Evolutionary conservation across 1,140 invertebrate species (phyloP), one percentile per base, ranked within the genome.

Genomic region (Drosophila melanica): DNA sequence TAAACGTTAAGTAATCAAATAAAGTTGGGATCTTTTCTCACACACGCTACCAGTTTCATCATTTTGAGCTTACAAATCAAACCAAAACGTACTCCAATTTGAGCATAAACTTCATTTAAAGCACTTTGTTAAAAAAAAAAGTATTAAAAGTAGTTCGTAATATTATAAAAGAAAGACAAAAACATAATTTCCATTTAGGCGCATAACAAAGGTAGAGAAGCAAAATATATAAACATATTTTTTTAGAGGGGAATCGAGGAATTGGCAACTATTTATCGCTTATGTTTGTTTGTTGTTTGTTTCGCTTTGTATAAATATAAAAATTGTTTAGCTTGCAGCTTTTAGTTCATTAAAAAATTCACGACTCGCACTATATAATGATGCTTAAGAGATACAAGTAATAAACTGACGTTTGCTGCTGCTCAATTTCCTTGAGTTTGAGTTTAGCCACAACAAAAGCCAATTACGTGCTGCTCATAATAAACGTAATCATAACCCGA

Each of bases 281-380:
- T 27, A 27, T 48, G 48, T 63, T 71, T 70, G 47, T 77, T 16
- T 51, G 20, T 41, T 35, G 51, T 71, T 64, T 44, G 45, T 57
- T 72, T 59, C 66, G 30, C 58, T 58, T 68, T 59, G 68, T 81
- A 86, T 77, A 86, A 68, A 78, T 86, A 86, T 84, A 86, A 86
- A 81, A 81, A 76, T 86, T 63, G 75, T 67, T 57, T 66, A 79
- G 81, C 81, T 86, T 86, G 75, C 67, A 86, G 81, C 81, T 81
- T 45, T 71, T 69, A 58, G 50, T 62, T 78, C 47, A 57, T 33
- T 58, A 60, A 77, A 77, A 77, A 81, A 55, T 37, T 72, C 80
- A 67, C 76, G 76, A 62, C 55, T 74, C 30, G 51, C 51, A 62
- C 67, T 68, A 64, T 81, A 54, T 77, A 55, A 75, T 78, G 64